Evolutionary conservation across 2,797 vertebrate genomes (phyloP), one percentile per base, ranked within the genome.

Genomic region (Myiotriccus ornatus): DNA sequence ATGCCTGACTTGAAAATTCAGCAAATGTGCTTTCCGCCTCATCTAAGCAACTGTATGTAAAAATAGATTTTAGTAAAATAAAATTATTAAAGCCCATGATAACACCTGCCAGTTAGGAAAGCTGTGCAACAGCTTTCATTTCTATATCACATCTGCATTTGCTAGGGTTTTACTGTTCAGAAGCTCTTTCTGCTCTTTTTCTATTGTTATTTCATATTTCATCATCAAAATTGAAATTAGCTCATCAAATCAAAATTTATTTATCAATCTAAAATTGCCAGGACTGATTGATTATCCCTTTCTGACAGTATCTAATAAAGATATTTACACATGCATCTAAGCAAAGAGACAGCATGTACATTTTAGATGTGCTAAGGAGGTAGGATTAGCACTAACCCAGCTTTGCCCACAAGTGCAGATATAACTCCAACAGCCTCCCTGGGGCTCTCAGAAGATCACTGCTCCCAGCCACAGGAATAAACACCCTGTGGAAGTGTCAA

Each of bases 211-310:
- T 78, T 92, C 35, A 44, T 49, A 39, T 44, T 39, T 81, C 50
- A 74, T 63, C 32, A 91, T 41, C 32, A 67, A 76, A 89, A 34
- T 85, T 79, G 44, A 94, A 91, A 83, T 85, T 23, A 84, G 22
- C 41, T 93, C 32, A 34, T 79, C 68, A 88, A 91, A 64, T 53
- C n/a, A 50, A 82, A 63, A 9, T 71, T 69, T 13, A 87, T 93
- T 73, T 73, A 86, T 85, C 75, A 84, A 74, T 89, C 35, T 50
- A 87, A 64, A 49, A 28, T 30, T 10, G 5, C 14, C n/a, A 34
- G 28, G 47, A 50, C 30, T 53, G 41, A 52, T 43, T 53, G 41
- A 52, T 43, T 7, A 90, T 39, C 4, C 8, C 8, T 63, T 15
- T 83, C 47, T 43, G 47, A 20, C 11, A 20, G 19, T 49, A 53